A percentile compares a stretch with the other conserved stretches of the same genome.
These are phyloP conservation scores for Rhabdornis inornatus DNA, from an alignment of 2,113 vertebrate species.

Conservation along the genomic window DNA sequence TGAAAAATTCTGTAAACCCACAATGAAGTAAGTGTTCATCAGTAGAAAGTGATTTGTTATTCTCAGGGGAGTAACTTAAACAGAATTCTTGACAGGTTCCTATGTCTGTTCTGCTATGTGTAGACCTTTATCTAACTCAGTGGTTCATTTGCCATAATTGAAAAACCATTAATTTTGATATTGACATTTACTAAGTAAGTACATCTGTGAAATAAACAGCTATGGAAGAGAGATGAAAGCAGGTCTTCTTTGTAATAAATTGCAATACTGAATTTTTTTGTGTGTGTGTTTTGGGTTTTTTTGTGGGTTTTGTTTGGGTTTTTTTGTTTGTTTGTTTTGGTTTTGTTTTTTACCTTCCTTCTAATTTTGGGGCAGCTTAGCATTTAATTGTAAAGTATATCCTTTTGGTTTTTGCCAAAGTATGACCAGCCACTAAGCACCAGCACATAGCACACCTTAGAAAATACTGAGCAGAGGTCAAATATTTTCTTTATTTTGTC, in stretches of 20 bases:
- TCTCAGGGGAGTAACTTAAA: background rate
- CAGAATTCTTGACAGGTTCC: background rate
- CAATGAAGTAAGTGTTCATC: background rate
- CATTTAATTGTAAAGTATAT: background rate
- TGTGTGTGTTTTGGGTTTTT: too few relatives aligned
- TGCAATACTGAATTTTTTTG: background rate
- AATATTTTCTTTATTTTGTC: background rate
- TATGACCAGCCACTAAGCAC: background rate
- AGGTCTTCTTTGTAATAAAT: background rate
- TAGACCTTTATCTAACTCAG: background rate
- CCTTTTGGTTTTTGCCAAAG: accelerated
- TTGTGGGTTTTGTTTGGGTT: too few relatives aligned
- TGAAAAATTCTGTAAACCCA: background rate
- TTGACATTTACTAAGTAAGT: background rate
- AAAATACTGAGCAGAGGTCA: background rate
- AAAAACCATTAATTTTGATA: background rate
- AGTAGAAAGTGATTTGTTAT: background rate
- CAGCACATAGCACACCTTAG: background rate
- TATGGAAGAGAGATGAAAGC: background rate
- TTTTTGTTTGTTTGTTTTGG: too few relatives aligned
- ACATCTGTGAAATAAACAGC: background rate
- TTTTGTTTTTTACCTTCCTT: background rate
- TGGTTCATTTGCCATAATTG: background rate
- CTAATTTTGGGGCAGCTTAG: background rate
- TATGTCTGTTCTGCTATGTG: background rate